Evolutionary conservation across 2,797 vertebrate genomes (phyloP).

Genomic region (Etheostoma perlongum): DNA sequence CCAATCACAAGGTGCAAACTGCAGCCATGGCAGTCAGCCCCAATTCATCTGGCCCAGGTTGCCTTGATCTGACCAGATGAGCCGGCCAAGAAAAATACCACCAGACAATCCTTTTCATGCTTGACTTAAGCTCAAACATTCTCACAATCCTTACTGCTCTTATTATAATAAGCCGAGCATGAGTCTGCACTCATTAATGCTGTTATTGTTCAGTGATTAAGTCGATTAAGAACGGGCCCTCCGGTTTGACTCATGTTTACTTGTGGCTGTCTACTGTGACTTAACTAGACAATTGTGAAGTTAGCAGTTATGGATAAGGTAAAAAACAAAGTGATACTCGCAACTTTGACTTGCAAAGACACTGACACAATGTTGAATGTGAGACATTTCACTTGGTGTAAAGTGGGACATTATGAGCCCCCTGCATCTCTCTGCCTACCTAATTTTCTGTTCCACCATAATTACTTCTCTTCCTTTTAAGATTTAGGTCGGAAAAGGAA

Average conservation of each 20-base stretch:
- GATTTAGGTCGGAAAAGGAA: slow-evolving; percentile 77
- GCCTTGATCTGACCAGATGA: slow-evolving; percentile 75
- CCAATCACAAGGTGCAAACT: slow-evolving; percentile 72
- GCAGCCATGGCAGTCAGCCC: slow-evolving; percentile 50
- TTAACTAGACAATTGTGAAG: slow-evolving; percentile 4
- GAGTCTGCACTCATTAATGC: slow-evolving; percentile 76
- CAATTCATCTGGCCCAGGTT: slow-evolving; percentile 55
- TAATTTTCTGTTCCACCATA: slow-evolving; percentile 46
- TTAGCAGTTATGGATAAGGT: background rate
- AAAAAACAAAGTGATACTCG: slow-evolving; percentile 8
- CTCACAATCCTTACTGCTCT: slow-evolving; percentile 66
- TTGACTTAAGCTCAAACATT: slow-evolving; percentile 78
- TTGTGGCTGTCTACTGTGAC: slow-evolving; percentile 29
- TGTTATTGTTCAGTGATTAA: slow-evolving; percentile 80
- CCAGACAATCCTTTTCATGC: slow-evolving; percentile 81
- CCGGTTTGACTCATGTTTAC: slow-evolving; percentile 45
- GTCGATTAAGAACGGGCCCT: slow-evolving; percentile 63
- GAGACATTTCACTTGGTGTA: slow-evolving; percentile 3
- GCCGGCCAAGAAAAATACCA: slow-evolving; percentile 82
- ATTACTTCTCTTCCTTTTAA: slow-evolving; percentile 68
- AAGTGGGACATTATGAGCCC: slow-evolving; percentile 26
- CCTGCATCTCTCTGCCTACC: slow-evolving; percentile 16
- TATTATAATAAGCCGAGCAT: slow-evolving; percentile 68
- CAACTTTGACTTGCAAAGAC: slow-evolving; percentile 17
- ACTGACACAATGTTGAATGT: background rate